Base-by-base conservation (phyloP, 2,797 vertebrate genomes). In the Lophotriccus pileatus region DNA sequence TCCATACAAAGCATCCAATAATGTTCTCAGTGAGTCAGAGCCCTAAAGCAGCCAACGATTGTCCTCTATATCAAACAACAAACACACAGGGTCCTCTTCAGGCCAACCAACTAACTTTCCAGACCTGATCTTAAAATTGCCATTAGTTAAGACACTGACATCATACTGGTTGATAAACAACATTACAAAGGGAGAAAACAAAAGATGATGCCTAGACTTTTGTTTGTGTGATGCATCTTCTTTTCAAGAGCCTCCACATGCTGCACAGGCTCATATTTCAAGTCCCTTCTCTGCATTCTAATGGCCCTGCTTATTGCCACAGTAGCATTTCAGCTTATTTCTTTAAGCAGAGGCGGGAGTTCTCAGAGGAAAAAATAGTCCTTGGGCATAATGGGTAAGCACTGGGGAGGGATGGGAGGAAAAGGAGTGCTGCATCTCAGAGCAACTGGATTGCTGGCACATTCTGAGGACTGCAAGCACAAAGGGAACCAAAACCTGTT, bases 61-160 rank as follows among this genome's bases (percentile, higher is more conserved):
- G 14, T 7, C 66, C 63, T 55, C 47, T 27, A 6, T 1, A 37
- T 13, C n/a, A 13, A 70, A 63, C 20, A 67, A 52, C 10, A 64
- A 75, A 55, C 2, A 14, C 8, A 14, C 2, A 1, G 1, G 5
- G 24, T 34, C 10, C 0, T 52, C 53, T 86, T 72, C 53, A 83
- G 23, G 30, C 20, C 52, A 72, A 41, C 8, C 59, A 52, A 23
- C 4, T 6, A 4, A 23, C 44, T 84, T 53, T 39, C 62, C 47
- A 55, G 59, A 73, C 14, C 7, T 67, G 11, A 52, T 43, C 46
- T 59, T 58, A 16, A 55, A 62, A 23, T 2, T 41, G 21, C 28
- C 24, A 32, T 56, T 69, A 69, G 27, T 37, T 49, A 63, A 55
- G n/a, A 39, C 47, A 43, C 11, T 73, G 53, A 34, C 14, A 0